Evolutionary conservation across 1,140 invertebrate genomes (phyloP).

Genomic region (Lerema accius): DNA sequence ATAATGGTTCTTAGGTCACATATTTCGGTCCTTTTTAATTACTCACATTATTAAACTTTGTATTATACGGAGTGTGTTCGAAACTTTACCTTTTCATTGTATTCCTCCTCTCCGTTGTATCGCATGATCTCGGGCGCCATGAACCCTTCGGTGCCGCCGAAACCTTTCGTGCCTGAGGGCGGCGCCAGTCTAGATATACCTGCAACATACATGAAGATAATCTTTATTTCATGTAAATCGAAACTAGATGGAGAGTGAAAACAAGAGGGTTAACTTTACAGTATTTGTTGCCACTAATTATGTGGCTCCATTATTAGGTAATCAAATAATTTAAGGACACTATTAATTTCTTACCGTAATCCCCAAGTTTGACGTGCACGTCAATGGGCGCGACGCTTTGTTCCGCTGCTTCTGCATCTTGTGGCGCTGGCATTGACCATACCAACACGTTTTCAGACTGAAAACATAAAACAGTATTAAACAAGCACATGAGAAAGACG

Average conservation of each 20-base stretch:
- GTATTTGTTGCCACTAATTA: no score
- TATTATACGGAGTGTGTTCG: no score
- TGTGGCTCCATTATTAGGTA: no score
- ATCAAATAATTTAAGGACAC: not conserved
- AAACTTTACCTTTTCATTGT: constrained; percentile 98
- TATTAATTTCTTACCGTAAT: constrained; percentile 89
- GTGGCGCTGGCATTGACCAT: constrained; percentile 92
- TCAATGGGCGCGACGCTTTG: constrained; percentile 84
- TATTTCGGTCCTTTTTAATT: no score
- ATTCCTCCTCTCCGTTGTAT: constrained; percentile 99
- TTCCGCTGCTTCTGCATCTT: constrained; percentile 60
- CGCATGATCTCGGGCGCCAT: constrained; percentile 99
- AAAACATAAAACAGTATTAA: no score
- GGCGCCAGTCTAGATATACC: constrained; percentile 94
- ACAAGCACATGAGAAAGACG: no score
- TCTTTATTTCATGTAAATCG: no score
- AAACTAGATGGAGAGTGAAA: no score
- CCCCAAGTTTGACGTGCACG: constrained; percentile 96
- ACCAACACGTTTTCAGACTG: constrained; percentile 98
- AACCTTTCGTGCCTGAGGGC: constrained; percentile 97
- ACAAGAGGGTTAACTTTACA: no score
- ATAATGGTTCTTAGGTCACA: no score
- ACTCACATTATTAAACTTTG: no score
- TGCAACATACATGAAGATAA: no score
- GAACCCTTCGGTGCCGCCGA: constrained; percentile 98